Conservation (phyloP, 2,113 vertebrate species). For the Pterocles gutturalis region DNA sequence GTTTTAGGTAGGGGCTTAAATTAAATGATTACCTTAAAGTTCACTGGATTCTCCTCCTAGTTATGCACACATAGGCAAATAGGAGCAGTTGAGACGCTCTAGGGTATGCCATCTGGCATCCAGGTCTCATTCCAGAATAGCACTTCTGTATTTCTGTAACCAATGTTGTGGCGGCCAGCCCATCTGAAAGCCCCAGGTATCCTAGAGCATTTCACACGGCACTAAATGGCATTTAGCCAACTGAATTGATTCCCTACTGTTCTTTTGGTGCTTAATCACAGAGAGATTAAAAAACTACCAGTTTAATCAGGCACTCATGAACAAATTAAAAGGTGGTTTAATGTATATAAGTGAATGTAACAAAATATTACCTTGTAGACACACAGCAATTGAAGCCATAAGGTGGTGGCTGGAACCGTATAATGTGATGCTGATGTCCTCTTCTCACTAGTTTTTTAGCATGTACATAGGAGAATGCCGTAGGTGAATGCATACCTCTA, state of each 20-base stretch:
- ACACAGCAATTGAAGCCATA: not conserved
- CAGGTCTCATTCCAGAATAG: slow-evolving; percentile 1
- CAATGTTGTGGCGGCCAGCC: not conserved
- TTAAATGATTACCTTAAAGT: not conserved
- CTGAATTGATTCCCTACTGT: not conserved
- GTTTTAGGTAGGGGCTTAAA: not conserved
- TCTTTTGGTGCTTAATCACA: slow-evolving; percentile 15
- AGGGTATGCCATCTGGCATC: slow-evolving; percentile 37
- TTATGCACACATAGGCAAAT: not conserved
- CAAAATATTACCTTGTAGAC: not conserved
- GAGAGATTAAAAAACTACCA: not conserved
- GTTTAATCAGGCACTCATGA: not conserved
- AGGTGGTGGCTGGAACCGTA: not conserved
- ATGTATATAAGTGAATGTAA: not conserved
- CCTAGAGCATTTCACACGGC: slow-evolving; percentile 9
- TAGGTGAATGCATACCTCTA: not conserved
- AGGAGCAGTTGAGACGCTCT: not conserved
- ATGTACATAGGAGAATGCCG: not conserved
- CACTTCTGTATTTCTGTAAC: slow-evolving; percentile 23
- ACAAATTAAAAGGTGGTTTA: slow-evolving; percentile 3
- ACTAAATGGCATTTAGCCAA: slow-evolving; percentile 17
- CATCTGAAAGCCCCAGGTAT: slow-evolving; percentile 25
- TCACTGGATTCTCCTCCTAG: not conserved
- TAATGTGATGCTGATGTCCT: not conserved
- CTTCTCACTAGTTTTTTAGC: not conserved